Evolutionary conservation across 2,797 vertebrate species (phyloP).

Genomic region (Eulemur coronatus): DNA sequence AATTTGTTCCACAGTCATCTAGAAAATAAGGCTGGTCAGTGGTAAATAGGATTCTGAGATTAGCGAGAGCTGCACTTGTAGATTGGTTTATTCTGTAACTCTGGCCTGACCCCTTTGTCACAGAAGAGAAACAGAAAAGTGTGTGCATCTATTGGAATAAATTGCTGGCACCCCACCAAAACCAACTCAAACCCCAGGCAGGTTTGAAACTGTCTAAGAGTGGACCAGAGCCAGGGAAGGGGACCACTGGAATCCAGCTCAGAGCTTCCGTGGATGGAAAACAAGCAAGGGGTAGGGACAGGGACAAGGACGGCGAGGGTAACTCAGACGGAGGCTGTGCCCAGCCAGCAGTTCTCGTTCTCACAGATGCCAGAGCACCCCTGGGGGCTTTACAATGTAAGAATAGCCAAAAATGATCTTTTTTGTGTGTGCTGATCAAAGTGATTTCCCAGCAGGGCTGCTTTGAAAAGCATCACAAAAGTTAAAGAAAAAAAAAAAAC

Average conservation of each 20-base stretch:
- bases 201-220: neutral
- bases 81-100: conserved; percentile 19
- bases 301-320: neutral
- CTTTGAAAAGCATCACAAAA: conserved; percentile 54
- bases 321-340: neutral
- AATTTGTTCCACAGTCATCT: neutral
- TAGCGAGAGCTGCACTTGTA: neutral
- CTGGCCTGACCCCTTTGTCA: neutral
- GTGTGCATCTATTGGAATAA: conserved; percentile 10
- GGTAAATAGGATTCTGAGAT: neutral
- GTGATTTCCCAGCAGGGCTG: conserved; percentile 35
- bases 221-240: neutral
- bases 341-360: neutral
- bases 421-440: conserved; percentile 40
- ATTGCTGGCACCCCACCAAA: conserved; percentile 38
- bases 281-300: neutral
- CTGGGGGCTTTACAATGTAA: neutral
- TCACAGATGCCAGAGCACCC: neutral
- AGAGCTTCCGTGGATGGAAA: neutral
- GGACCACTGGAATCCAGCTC: neutral
- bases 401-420: neutral
- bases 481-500: neutral
- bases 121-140: neutral
- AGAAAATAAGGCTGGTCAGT: neutral
- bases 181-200: conserved; percentile 29